These are phyloP conservation scores for Palloptera scutellata DNA, from an alignment of 2,888 invertebrate species.

Conservation along the genomic window DNA sequence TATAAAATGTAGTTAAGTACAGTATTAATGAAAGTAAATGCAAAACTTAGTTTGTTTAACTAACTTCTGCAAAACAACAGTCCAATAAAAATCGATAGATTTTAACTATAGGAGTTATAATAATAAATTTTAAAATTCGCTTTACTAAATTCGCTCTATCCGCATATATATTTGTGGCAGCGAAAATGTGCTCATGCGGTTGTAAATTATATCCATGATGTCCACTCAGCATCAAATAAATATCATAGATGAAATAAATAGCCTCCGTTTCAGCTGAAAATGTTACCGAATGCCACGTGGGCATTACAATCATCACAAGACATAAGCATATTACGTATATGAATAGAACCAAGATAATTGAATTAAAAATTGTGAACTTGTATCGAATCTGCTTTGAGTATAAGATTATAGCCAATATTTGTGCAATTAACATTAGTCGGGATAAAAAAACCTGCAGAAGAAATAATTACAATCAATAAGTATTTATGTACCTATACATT, in stretches of 20 bases:
- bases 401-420: constrained; percentile 37
- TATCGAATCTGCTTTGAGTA: constrained; percentile 43
- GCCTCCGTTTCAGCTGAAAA: constrained; percentile 31
- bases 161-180: constrained; percentile 29
- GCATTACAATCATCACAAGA: constrained; percentile 30
- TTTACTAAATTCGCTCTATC: constrained; percentile 24
- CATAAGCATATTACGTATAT: constrained; percentile 31
- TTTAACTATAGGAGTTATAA: too few species aligned
- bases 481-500: background rate
- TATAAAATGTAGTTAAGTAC: too few species aligned
- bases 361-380: constrained; percentile 42
- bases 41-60: too few species aligned
- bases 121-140: background rate
- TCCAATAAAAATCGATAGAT: too few species aligned
- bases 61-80: too few species aligned
- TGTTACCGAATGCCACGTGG: constrained; percentile 11
- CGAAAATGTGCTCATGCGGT: constrained; percentile 29
- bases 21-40: too few species aligned
- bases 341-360: constrained; percentile 37
- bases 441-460: constrained; percentile 40
- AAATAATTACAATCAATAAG: background rate
- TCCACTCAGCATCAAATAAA: constrained; percentile 25
- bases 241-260: constrained; percentile 30
- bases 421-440: constrained; percentile 35
- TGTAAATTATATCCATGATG: constrained; percentile 24